A percentile compares a stretch with the other conserved stretches of the same genome.
These are phyloP conservation scores for Drosophila nr. perissopoda DNA, from an alignment of 2,888 invertebrate species.

Conservation along the genomic window DNA sequence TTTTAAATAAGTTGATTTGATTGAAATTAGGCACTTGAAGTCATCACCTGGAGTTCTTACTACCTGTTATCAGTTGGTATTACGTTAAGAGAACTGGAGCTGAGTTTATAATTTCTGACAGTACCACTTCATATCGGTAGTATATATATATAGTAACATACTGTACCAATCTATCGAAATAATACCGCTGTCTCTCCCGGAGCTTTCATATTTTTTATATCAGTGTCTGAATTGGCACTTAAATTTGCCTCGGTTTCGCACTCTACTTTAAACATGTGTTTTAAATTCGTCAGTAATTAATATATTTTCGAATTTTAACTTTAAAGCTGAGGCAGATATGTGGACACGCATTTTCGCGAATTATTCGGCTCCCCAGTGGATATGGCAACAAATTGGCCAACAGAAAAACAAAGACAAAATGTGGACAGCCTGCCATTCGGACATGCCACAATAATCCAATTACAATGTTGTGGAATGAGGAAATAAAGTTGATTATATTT, in stretches of 20 bases:
- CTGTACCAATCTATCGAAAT: background rate
- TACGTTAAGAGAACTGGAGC: background rate
- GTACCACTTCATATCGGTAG: no score
- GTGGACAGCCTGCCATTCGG: background rate
- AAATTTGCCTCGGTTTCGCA: background rate
- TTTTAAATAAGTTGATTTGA: no score
- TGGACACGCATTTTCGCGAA: background rate
- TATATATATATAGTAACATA: no score
- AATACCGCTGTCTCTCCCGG: background rate
- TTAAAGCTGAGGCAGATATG: background rate
- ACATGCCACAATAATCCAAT: background rate
- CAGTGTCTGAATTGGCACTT: background rate
- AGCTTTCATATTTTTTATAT: background rate
- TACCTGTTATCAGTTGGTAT: background rate
- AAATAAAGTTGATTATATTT: background rate
- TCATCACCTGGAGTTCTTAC: background rate
- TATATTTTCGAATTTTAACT: background rate
- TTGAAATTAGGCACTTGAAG: background rate
- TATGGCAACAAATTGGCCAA: background rate
- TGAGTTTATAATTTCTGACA: background rate
- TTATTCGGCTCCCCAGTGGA: background rate
- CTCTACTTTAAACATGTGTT: background rate
- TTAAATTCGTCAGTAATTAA: background rate
- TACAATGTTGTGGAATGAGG: background rate
- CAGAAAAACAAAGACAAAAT: background rate